Evolutionary conservation across 2,113 vertebrate genomes (phyloP), one percentile per base, ranked within the genome.

Genomic region (Dasyornis broadbenti): DNA sequence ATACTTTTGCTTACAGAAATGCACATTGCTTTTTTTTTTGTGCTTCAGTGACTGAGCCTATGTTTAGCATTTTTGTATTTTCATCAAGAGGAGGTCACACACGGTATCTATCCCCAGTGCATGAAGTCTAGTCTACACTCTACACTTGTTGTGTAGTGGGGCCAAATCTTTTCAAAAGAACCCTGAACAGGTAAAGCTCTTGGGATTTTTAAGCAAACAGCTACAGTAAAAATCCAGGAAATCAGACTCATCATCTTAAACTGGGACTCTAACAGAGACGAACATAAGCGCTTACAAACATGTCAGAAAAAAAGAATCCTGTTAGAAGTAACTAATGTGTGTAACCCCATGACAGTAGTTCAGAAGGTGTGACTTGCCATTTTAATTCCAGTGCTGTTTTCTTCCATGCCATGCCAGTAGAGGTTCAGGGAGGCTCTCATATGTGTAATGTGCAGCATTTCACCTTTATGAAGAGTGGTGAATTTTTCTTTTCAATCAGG

Each of bases 71-170:
- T 89, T 35, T 11, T 28, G 15, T 66, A 22, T 71, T 39, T 65
- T 70, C 37, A 10, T 61, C n/a, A 24, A 31, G 69, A 84, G 61
- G 24, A 50, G 16, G 9, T 70, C 30, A 12, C 33, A 26, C 20
- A 4, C 0, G 0, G 6, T 68, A 24, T 21, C 35, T 75, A 30
- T 22, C 35, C 27, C 17, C 10, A 35, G 24, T 39, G 33, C 16
- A 7, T 50, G 53, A 71, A 54, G 7, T 45, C 31, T 23, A 12
- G 16, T 65, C 50, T 57, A 1, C 54, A 23, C 12, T 50, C 42
- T 23, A 12, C 15, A 11, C 0, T 3, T 1, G 2, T 21, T 0
- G 1, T 1, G 3, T 24, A 11, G 37, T 23, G 11, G 26, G 24
- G 14, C 16, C 16, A 60, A 42, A 24, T 59, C 24, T 78, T 81